Percentiles rank a stretch among this genome's conserved stretches.
Evolutionary conservation across 2,113 vertebrate genomes (phyloP).

Genomic region (Macroglossus sobrinus): DNA sequence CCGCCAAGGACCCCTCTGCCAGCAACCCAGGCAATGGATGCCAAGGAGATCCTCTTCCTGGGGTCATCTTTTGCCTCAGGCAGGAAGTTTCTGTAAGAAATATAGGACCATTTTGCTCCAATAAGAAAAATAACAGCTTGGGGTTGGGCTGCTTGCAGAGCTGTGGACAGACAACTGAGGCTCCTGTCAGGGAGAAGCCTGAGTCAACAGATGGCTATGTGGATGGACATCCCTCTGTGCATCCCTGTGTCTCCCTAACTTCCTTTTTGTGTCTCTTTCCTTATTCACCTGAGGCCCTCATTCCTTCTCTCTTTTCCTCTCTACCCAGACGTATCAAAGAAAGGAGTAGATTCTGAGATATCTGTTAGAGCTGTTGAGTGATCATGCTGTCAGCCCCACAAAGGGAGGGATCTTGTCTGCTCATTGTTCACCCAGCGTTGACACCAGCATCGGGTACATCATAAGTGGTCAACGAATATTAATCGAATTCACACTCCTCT

Average conservation of each 20-base stretch:
- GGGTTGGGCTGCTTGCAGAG: not conserved
- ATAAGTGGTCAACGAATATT: not conserved
- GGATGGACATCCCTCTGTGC: not conserved
- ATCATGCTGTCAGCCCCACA: not conserved
- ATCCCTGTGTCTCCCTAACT: not conserved
- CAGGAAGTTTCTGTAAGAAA: not conserved
- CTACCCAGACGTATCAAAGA: not conserved
- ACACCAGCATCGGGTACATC: not conserved
- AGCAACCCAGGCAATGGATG: not conserved
- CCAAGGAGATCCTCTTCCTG: not conserved
- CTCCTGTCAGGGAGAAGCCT: not conserved
- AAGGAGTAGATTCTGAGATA: not conserved
- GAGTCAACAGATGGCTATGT: accelerated
- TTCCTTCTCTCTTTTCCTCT: not conserved
- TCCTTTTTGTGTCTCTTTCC: not conserved
- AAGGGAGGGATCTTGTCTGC: not conserved
- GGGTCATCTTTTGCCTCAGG: not conserved
- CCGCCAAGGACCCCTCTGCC: not conserved
- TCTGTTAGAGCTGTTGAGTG: not conserved
- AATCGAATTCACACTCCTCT: not conserved
- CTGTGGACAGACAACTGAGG: not conserved
- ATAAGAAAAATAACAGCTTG: not conserved
- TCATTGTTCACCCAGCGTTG: not conserved
- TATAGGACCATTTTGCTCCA: not conserved
- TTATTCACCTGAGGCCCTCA: not conserved